A percentile compares a stretch with the other conserved stretches of the same genome.
phyloP scores from a whole-genome alignment of 2,888 invertebrate species.

The Nineta flava region DNA sequence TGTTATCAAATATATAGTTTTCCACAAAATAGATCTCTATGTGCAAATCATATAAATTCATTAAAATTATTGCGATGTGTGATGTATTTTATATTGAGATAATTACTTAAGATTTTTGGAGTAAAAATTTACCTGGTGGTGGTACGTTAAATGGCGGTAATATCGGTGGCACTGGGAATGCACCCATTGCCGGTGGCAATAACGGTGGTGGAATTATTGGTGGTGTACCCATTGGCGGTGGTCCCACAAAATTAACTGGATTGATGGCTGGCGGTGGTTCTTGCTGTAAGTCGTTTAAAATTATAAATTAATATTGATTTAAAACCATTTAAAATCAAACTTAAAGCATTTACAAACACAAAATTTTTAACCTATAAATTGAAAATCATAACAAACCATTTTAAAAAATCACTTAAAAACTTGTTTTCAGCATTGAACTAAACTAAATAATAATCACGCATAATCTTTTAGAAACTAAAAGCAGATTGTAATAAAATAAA shows the following conservation, averaged over 20 bases:
- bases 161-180: slow-evolving; percentile 33
- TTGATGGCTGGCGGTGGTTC: slow-evolving; percentile 27
- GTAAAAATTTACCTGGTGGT: slow-evolving; percentile 44
- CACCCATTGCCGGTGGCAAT: slow-evolving; percentile 30
- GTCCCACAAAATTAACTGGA: slow-evolving; percentile 21
- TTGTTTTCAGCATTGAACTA: too few relatives aligned
- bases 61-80: background rate
- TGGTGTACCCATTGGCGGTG: slow-evolving; percentile 29
- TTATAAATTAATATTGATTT: background rate
- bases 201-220: slow-evolving; percentile 34
- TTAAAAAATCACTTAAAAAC: background rate
- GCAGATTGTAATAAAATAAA: too few relatives aligned
- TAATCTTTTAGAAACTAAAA: background rate
- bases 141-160: slow-evolving; percentile 63
- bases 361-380: background rate
- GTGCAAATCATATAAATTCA: background rate
- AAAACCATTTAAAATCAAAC: background rate
- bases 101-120: background rate
- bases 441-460: background rate
- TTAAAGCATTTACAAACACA: background rate
- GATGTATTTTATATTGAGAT: too few relatives aligned
- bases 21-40: too few relatives aligned
- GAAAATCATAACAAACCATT: background rate
- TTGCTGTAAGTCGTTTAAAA: slow-evolving; percentile 22
- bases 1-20: too few relatives aligned